phyloP scores from a whole-genome alignment of 2,113 vertebrate species.

The Callospermophilus lateralis region DNA sequence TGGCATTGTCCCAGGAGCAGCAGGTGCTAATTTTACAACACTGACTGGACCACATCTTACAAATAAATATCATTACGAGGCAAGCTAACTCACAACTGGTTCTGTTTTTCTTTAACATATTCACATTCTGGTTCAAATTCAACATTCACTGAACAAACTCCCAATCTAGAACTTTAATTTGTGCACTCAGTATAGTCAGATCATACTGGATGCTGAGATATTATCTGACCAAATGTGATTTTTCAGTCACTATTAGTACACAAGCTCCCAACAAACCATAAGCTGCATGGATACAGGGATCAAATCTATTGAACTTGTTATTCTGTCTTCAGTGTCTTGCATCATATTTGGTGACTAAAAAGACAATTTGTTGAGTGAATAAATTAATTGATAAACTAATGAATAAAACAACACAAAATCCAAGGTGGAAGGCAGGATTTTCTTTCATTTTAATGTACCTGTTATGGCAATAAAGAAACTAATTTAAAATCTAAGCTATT shows the following conservation, averaged over 20 bases:
- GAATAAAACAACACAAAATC: neutral
- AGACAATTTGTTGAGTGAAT: neutral
- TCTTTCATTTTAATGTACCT: neutral
- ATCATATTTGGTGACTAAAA: neutral
- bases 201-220: neutral
- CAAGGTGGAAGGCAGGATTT: neutral
- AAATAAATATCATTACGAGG: conserved; percentile 38
- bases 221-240: neutral
- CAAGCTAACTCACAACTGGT: conserved; percentile 10
- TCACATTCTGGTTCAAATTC: neutral
- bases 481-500: conserved; percentile 25
- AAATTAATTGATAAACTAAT: neutral
- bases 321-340: neutral
- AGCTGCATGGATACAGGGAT: neutral
- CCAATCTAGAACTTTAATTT: neutral
- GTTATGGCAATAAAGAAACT: conserved; percentile 6
- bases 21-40: conserved; percentile 30
- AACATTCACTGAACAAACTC: neutral
- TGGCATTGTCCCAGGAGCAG: neutral
- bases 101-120: conserved; percentile 7
- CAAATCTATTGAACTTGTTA: neutral
- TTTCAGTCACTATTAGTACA: conserved; percentile 35
- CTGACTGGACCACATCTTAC: neutral
- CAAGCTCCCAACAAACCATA: neutral
- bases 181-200: neutral